phyloP scores from a whole-genome alignment of 1,140 invertebrate genomes.

The Paraescarpia echinospica region DNA sequence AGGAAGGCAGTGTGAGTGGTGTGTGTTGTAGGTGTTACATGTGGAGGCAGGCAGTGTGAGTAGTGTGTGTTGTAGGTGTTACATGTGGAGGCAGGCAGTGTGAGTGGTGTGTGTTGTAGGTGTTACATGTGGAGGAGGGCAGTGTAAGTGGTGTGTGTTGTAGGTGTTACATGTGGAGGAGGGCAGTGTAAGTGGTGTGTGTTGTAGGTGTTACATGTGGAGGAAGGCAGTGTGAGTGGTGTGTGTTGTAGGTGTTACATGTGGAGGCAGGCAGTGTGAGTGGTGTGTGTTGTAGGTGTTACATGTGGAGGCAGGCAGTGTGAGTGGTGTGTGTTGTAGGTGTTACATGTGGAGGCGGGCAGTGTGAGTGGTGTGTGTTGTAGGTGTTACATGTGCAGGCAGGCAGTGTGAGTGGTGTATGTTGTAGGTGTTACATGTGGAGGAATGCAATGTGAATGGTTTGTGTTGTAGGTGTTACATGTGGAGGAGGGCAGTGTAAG shows the following conservation, averaged over 20 bases:
- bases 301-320: not conserved
- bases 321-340: not conserved
- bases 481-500: not conserved
- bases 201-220: not conserved
- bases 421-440: not conserved
- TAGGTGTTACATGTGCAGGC: not conserved
- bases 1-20: not conserved
- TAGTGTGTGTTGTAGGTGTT: not conserved
- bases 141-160: not conserved
- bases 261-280: not conserved
- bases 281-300: not conserved
- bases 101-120: not conserved
- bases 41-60: not conserved
- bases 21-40: not conserved
- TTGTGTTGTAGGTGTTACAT: not conserved
- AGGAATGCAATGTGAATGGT: not conserved
- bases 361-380: not conserved
- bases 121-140: not conserved
- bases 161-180: not conserved
- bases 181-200: not conserved
- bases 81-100: not conserved
- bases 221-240: not conserved
- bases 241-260: not conserved
- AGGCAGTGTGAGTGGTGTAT: not conserved
- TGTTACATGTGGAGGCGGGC: not conserved